These are phyloP conservation scores for Turritopsis rubra DNA, from an alignment of 30 jellyfish, hydroid and myxozoan genomes.

Conservation along the genomic window DNA sequence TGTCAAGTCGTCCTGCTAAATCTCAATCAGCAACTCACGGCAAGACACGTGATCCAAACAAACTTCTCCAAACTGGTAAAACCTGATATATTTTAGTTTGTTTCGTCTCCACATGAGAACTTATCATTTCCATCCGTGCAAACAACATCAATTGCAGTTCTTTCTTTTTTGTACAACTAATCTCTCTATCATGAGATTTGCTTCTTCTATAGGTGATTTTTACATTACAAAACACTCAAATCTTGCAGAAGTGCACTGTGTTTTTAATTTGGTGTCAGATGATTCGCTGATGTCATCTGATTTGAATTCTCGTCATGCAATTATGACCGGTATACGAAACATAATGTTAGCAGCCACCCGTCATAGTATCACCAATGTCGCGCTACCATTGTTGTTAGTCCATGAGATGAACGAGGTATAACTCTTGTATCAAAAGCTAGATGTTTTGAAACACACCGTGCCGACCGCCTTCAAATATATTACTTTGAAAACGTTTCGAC, in stretches of 20 bases:
- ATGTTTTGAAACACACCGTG: too few species aligned
- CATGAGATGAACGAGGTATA: slow-evolving; percentile 93
- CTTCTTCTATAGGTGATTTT: slow-evolving; percentile 59
- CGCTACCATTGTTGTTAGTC: slow-evolving; percentile 73
- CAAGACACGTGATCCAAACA: slow-evolving; percentile 11
- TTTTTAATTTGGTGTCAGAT: slow-evolving; percentile 84
- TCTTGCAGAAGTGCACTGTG: slow-evolving; percentile 85
- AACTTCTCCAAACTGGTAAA: slow-evolving; percentile 73
- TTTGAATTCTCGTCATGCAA: slow-evolving; percentile 84
- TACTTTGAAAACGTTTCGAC: too few species aligned
- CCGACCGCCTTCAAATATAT: too few species aligned
- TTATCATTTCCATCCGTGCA: too few species aligned
- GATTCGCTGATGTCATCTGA: slow-evolving; percentile 51
- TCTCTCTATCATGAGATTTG: too few species aligned
- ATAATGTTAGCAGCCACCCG: slow-evolving; percentile 86
- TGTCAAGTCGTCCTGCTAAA: slow-evolving; percentile 42
- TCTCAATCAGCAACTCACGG: slow-evolving; percentile 30
- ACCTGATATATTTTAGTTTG: too few species aligned
- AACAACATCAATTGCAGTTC: too few species aligned
- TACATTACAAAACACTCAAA: slow-evolving; percentile 89
- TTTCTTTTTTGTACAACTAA: too few species aligned
- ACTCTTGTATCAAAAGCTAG: neutral
- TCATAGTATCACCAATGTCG: slow-evolving; percentile 64
- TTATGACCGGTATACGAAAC: slow-evolving; percentile 78
- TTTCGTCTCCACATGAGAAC: neutral